A percentile compares a stretch with the other conserved stretches of the same genome.
Evolutionary conservation across 1,140 invertebrate species (phyloP).

Genomic region (Anadara kagoshimensis): DNA sequence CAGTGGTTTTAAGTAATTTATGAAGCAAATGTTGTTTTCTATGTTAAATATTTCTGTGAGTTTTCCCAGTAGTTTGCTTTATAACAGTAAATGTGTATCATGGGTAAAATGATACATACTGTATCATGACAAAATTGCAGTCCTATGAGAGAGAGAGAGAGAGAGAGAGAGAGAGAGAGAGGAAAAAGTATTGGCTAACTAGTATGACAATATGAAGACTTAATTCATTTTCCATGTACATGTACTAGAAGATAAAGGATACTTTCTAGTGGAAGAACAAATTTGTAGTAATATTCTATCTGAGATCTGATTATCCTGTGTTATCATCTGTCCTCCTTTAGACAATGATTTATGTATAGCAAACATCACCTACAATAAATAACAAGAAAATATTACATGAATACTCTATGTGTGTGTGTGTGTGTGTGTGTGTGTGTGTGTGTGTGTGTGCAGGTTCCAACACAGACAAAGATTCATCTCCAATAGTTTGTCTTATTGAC

Average conservation of each 20-base stretch:
- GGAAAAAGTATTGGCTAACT: neutral
- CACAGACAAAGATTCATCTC: neutral
- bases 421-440: too few species aligned
- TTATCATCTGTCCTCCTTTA: constrained; percentile 42
- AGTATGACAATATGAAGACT: neutral
- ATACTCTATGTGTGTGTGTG: too few species aligned
- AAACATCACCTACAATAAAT: constrained; percentile 71
- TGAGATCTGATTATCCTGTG: constrained; percentile 39
- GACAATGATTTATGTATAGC: constrained; percentile 63
- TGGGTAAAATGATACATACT: too few species aligned
- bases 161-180: neutral
- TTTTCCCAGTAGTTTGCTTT: too few species aligned
- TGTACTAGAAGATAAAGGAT: constrained; percentile 50
- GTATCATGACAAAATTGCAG: too few species aligned
- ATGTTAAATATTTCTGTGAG: too few species aligned
- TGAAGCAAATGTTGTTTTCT: too few species aligned
- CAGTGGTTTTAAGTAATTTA: too few species aligned
- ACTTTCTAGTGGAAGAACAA: constrained; percentile 75
- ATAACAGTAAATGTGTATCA: too few species aligned
- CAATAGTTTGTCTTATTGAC: too few species aligned
- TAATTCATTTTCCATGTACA: neutral
- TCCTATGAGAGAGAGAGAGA: too few species aligned
- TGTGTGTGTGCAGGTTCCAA: neutral
- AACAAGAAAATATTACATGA: constrained; percentile 75
- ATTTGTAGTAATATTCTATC: constrained; percentile 77